Base-by-base conservation (phyloP, 2,888 invertebrate species). In the Epirrhoe tristata region DNA sequence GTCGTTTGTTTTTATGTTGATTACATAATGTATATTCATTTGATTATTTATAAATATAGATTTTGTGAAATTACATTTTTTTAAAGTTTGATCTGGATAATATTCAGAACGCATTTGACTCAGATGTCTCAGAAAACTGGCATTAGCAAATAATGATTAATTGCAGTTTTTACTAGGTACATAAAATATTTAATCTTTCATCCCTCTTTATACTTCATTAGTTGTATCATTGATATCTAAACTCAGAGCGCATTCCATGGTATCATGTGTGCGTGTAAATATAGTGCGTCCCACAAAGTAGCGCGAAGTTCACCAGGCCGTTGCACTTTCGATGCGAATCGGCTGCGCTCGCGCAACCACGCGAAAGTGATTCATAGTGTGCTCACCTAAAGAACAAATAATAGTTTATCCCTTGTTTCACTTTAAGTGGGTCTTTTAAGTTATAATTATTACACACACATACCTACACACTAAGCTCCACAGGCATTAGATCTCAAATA, bases 231-330 rank as follows among this genome's bases (percentile, higher is more conserved):
- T 39, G 5, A 52, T 51, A 34, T 24, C 24, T 54, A 6, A 55
- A 55, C 43, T 6, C 12, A 46, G 12, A 50, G 16, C 32, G 24
- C 17, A 48, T 17, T 68, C 53, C 31, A 60, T 62, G 51, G 1
- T 63, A 36, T 58, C 54, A 48, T 55, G 50, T 36, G 51, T 48
- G 56, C 54, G 48, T 71, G 69, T 69, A 74, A 66, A 72, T 71
- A 68, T 71, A 70, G 75, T 71, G 70, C 81, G 85, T 82, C 84
- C 84, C 83, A 87, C 83, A 89, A 88, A 85, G 84, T 82, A 82
- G 84, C 84, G 82, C 85, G 89, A 91, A 92, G 91, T 92, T 92
- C 92, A 91, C 73, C 85, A 77, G 92, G 91, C 83, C 91, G 81
- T 89, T 92, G 93, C 90, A 90, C 92, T 90, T 86, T 87, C 86